Base-by-base conservation (phyloP, 2,113 vertebrate genomes). In the Pangasianodon gigas region DNA sequence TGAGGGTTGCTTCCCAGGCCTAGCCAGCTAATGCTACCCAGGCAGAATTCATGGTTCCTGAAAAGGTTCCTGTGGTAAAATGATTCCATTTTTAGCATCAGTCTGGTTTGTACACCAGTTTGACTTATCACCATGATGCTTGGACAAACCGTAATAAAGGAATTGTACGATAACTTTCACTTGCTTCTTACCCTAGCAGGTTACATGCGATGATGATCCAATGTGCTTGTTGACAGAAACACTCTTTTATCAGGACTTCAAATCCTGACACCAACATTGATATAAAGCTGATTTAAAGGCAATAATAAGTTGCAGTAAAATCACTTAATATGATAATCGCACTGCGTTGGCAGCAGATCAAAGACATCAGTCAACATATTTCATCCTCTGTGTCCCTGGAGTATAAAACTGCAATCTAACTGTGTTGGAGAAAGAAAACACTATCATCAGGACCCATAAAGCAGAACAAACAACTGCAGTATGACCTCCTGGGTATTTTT, bases 401-500 rank as follows among this genome's bases (percentile, higher is more conserved):
- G 41, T 48, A 84, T 56, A 58, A 37, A 83, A 84, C 81, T 18
- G 58, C 46, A 71, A 56, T 84, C 37, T 84, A 84, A 89, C 85
- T 89, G 54, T 75, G 54, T 62, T n/a, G 29, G 14, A 32, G 9
- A 89, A 60, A 85, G 26, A 77, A 75, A 62, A 46, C 88, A 67
- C 71, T 65, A n/a, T 89, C 37, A 89, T 74, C 56, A 77, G 44
- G 41, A 62, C 14, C 29, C 56, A 85, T 85, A 51, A 84, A 84
- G 81, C 41, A 84, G 69, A 75, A 77, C 74, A 62, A 89, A 89
- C 71, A 56, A 85, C 83, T 67, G 56, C 74, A 54, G 71, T 67
- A 81, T 89, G 74, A 89, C 71, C 84, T 86, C 74, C 46, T 81
- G 74, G 52, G 58, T 86, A 86, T 89, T 86, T 86, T 86, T 80